These are phyloP conservation scores for Puffinus mauretanicus DNA, from an alignment of 2,113 vertebrate genomes.

Conservation along the genomic window DNA sequence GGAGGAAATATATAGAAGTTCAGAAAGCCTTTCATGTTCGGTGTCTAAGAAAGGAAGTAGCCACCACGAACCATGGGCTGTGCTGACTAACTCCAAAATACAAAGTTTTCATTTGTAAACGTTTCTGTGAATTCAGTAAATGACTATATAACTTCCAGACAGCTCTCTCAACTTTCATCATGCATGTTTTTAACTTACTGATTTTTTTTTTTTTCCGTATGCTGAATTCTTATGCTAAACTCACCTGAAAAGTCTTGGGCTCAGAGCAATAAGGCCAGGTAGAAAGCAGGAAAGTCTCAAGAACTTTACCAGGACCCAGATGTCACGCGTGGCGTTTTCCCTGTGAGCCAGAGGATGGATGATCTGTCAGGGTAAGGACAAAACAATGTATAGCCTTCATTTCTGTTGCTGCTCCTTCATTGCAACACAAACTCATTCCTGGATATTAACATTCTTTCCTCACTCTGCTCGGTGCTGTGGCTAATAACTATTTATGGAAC, in stretches of 20 bases:
- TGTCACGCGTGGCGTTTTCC: not conserved
- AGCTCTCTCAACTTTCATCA: not conserved
- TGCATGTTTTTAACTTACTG: not conserved
- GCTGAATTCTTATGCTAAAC: not conserved
- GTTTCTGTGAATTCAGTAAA: not conserved
- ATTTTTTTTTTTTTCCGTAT: not conserved
- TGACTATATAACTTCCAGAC: not conserved
- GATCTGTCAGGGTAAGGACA: not conserved
- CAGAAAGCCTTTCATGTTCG: not conserved
- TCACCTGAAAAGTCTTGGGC: not conserved
- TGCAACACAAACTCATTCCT: not conserved
- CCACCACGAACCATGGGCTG: not conserved
- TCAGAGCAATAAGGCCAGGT: not conserved
- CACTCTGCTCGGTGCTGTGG: not conserved
- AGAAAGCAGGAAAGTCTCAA: not conserved
- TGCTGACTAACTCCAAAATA: not conserved
- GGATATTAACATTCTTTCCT: not conserved
- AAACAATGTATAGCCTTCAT: not conserved
- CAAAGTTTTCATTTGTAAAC: not conserved
- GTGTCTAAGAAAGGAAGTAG: not conserved
- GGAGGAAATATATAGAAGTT: not conserved
- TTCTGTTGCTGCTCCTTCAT: not conserved
- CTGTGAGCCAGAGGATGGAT: not conserved
- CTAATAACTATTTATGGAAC: not conserved
- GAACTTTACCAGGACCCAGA: not conserved